phyloP scores from a whole-genome alignment of 2,113 vertebrate genomes.

The Phyllopteryx taeniolatus region DNA sequence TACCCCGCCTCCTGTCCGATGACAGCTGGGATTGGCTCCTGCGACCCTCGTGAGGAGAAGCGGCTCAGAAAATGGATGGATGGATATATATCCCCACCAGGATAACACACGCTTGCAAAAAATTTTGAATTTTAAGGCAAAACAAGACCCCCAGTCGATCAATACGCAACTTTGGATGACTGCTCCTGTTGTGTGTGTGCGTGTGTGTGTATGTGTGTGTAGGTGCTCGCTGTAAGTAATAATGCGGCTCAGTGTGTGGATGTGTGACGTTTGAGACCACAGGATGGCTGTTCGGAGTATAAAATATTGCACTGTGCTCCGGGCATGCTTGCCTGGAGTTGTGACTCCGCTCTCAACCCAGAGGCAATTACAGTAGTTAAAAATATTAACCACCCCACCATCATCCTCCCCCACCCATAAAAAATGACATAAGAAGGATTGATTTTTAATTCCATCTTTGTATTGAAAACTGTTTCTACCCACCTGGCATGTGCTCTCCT shows the following conservation, averaged over 20 bases:
- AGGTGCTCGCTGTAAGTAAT: conserved; percentile 33
- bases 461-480: conserved; percentile 50
- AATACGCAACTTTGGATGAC: conserved; percentile 35
- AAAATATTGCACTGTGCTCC: conserved; percentile 57
- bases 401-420: conserved; percentile 22
- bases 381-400: conserved; percentile 12
- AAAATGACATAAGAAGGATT: conserved; percentile 45
- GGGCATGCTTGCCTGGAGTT: conserved; percentile 48
- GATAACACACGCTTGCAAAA: background rate
- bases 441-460: conserved; percentile 40
- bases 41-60: too few relatives aligned
- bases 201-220: conserved; percentile 1
- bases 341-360: conserved; percentile 56
- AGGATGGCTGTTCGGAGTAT: conserved; percentile 49
- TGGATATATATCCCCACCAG: too few relatives aligned
- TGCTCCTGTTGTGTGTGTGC: conserved; percentile 11
- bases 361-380: conserved; percentile 62
- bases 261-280: conserved; percentile 60
- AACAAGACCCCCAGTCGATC: conserved; percentile 18
- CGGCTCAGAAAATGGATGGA: too few relatives aligned
- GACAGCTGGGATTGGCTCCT: too few relatives aligned
- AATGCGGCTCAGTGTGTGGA: conserved; percentile 42
- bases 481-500: conserved; percentile 41
- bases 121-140: background rate
- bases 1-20: too few relatives aligned